Conservation (phyloP, 1,140 invertebrate species). For the Maconellicoccus hirsutus region DNA sequence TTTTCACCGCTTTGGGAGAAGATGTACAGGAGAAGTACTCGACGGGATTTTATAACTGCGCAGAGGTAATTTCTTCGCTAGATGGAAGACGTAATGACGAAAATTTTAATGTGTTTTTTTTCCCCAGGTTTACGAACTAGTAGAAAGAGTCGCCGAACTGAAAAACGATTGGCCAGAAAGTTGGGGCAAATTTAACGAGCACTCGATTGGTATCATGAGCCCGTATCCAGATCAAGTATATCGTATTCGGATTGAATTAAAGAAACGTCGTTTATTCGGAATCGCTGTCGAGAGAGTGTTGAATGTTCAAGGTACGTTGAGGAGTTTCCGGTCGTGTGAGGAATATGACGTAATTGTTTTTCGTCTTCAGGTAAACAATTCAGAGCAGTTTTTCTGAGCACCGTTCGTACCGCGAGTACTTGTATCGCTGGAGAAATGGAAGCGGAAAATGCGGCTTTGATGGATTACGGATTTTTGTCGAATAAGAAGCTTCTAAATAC, state of each 20-base stretch:
- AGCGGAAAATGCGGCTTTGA: slow-evolving; percentile 42
- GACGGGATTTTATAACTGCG: slow-evolving; percentile 73
- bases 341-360: too few relatives aligned
- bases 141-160: slow-evolving; percentile 55
- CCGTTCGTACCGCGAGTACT: slow-evolving; percentile 63
- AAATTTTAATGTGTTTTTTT: neutral
- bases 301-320: slow-evolving; percentile 79
- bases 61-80: slow-evolving; percentile 47
- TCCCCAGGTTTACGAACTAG: slow-evolving; percentile 54
- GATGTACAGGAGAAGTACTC: slow-evolving; percentile 67
- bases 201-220: slow-evolving; percentile 69
- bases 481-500: slow-evolving; percentile 77
- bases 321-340: too few relatives aligned
- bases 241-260: slow-evolving; percentile 62
- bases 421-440: slow-evolving; percentile 36
- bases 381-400: slow-evolving; percentile 70
- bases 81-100: neutral
- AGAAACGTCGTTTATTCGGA: slow-evolving; percentile 57
- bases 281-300: slow-evolving; percentile 75
- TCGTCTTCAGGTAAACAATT: slow-evolving; percentile 60
- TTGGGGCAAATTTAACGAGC: slow-evolving; percentile 62
- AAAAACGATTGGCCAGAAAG: slow-evolving; percentile 56
- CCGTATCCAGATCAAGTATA: slow-evolving; percentile 77
- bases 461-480: slow-evolving; percentile 75
- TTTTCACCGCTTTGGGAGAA: slow-evolving; percentile 67